phyloP scores from a whole-genome alignment of 2,888 invertebrate genomes.

The Melinaea marsaeus region DNA sequence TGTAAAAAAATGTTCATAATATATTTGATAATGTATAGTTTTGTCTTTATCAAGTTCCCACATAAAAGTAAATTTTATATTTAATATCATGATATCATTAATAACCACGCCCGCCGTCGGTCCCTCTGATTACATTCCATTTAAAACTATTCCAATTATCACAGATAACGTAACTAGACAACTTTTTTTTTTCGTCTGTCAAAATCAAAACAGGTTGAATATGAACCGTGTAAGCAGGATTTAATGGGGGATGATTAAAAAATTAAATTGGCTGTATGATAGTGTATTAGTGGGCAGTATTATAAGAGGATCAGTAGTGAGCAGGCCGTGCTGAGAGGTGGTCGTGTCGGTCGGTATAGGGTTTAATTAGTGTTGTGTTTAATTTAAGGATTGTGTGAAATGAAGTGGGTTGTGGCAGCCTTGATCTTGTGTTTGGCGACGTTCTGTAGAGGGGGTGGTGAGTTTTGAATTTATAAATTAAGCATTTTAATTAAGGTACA shows the following conservation, averaged over 20 bases:
- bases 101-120: constrained; percentile 31
- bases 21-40: constrained; percentile 3
- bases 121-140: constrained; percentile 23
- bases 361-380: constrained; percentile 46
- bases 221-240: constrained; percentile 10
- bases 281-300: constrained; percentile 24
- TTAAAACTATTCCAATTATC: constrained; percentile 19
- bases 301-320: constrained; percentile 52
- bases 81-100: constrained; percentile 29
- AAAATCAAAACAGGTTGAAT: constrained; percentile 11
- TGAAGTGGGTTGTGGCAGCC: constrained; percentile 62
- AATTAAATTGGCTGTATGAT: constrained; percentile 18
- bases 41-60: constrained; percentile 14
- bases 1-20: background rate
- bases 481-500: constrained; percentile 3
- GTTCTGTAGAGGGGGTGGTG: constrained; percentile 54
- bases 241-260: constrained; percentile 25
- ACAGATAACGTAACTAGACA: constrained; percentile 8
- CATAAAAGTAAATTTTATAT: constrained; percentile 21
- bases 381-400: constrained; percentile 54
- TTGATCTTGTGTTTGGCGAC: constrained; percentile 54
- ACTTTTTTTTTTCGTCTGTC: constrained; percentile 16
- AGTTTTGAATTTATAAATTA: constrained; percentile 35
- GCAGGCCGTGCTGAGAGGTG: constrained; percentile 46
- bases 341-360: constrained; percentile 39